Conservation (phyloP, 2,797 vertebrate species). For the Crotalus adamanteus region DNA sequence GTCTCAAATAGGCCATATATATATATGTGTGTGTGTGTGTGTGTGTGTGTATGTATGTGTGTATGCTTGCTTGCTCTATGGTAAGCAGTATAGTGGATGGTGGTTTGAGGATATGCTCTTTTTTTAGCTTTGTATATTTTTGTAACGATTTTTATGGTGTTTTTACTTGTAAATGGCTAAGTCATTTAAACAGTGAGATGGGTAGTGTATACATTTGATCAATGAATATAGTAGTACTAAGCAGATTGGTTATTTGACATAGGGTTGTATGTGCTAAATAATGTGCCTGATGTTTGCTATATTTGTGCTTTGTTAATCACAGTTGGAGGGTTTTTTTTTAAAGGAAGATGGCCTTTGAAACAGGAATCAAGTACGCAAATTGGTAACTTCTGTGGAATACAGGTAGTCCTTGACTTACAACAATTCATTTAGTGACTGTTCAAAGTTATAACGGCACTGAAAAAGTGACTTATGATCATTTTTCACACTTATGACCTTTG, state of each 20-base stretch:
- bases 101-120: not conserved
- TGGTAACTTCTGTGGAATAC: not conserved
- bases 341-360: slow-evolving; percentile 3
- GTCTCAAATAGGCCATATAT: not conserved
- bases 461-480: not conserved
- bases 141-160: too few species aligned
- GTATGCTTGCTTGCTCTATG: not conserved
- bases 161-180: too few species aligned
- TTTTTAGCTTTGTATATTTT: not conserved
- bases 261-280: not conserved
- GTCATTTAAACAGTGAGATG: too few species aligned
- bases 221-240: not conserved
- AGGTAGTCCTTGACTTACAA: not conserved
- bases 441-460: not conserved
- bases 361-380: not conserved
- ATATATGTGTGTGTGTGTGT: too few species aligned
- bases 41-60: too few species aligned
- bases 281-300: not conserved
- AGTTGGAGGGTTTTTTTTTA: not conserved
- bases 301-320: not conserved
- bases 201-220: too few species aligned
- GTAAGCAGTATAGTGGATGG: not conserved
- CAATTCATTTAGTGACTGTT: not conserved
- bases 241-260: not conserved
- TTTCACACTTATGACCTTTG: not conserved